Conservation (phyloP, 2,888 invertebrate genomes). For the Tinea semifulvella region DNA sequence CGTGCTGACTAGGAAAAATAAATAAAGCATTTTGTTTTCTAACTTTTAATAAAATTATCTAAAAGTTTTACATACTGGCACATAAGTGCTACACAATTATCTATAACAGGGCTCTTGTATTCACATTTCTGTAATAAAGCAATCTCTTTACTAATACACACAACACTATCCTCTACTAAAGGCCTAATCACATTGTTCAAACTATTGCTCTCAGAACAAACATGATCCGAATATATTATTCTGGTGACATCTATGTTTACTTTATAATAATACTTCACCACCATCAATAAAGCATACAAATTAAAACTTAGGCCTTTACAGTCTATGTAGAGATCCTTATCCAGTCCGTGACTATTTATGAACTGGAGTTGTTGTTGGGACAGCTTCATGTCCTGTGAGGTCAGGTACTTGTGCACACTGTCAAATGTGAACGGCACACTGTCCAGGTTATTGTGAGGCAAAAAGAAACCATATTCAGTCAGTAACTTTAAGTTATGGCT, state of each 20-base stretch:
- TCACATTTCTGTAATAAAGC: conserved; percentile 33
- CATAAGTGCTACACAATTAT: conserved; percentile 55
- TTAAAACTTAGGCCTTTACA: conserved; percentile 72
- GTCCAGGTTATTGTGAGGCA: conserved; percentile 74
- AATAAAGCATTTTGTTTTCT: conserved; percentile 23
- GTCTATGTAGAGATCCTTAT: conserved; percentile 71
- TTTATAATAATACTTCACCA: conserved; percentile 52
- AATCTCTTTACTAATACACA: conserved; percentile 35
- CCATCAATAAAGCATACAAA: conserved; percentile 61
- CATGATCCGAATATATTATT: conserved; percentile 46
- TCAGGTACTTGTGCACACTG: conserved; percentile 55
- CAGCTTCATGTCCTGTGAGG: conserved; percentile 35
- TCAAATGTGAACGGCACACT: conserved; percentile 68
- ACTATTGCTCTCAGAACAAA: conserved; percentile 43
- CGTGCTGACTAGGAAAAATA: too few relatives aligned
- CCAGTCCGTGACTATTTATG: conserved; percentile 68
- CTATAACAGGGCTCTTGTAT: conserved; percentile 39
- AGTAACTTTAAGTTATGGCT: conserved; percentile 84
- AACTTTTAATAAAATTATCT: conserved; percentile 62
- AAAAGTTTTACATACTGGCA: conserved; percentile 54
- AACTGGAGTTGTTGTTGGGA: conserved; percentile 70
- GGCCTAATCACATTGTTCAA: conserved; percentile 47
- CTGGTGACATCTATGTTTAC: conserved; percentile 45
- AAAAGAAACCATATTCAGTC: conserved; percentile 87
- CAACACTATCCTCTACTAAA: conserved; percentile 39